Conservation (phyloP, 1,140 invertebrate species). For the Proales similis region DNA sequence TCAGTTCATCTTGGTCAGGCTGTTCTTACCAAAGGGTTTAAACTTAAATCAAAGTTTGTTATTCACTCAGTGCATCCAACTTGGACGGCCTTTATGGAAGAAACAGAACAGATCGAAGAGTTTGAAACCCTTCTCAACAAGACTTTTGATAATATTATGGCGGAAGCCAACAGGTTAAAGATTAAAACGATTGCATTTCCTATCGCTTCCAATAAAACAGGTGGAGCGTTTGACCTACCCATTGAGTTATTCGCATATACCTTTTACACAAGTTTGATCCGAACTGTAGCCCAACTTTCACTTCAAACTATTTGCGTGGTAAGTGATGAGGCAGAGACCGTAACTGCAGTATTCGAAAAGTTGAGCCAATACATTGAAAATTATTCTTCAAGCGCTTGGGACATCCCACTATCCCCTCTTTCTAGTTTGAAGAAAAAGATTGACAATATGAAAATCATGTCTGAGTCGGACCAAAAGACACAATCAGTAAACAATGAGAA, state of each 20-base stretch:
- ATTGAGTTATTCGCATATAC: conserved; percentile 6
- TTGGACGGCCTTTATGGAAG: background rate
- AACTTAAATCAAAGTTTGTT: conserved; percentile 6
- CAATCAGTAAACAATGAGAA: no score
- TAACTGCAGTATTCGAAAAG: background rate
- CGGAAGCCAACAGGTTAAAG: background rate
- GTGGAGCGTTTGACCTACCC: conserved; percentile 15
- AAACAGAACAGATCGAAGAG: background rate
- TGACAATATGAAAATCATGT: no score
- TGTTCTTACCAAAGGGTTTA: conserved; percentile 5
- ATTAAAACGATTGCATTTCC: background rate
- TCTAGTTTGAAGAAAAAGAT: no score
- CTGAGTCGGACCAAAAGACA: no score
- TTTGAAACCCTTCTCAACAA: conserved; percentile 10
- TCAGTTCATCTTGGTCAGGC: background rate
- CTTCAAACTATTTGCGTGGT: background rate
- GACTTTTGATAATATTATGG: background rate
- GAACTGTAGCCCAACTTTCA: background rate
- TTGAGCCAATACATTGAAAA: background rate
- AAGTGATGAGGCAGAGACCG: background rate
- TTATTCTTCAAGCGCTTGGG: no score
- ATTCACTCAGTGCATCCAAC: conserved; percentile 16
- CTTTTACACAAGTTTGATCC: background rate
- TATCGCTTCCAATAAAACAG: background rate
- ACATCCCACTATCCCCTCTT: no score